Conservation (phyloP, 2,113 vertebrate species). For the Helogale parvula region DNA sequence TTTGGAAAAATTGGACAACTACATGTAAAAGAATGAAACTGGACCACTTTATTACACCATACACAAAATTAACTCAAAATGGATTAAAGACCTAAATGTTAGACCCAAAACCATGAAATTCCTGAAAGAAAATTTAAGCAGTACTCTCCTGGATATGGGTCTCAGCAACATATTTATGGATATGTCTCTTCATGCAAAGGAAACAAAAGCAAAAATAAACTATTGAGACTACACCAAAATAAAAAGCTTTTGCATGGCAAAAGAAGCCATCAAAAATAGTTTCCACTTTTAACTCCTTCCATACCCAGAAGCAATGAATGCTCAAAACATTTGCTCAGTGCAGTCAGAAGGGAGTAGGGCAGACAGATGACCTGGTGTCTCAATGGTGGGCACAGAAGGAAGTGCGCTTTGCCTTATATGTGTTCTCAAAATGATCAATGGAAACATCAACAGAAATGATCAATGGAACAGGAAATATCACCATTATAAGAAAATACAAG, state of each 20-base stretch:
- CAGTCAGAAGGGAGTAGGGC: background rate
- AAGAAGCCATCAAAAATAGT: background rate
- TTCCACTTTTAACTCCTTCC: background rate
- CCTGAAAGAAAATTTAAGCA: background rate
- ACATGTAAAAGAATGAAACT: background rate
- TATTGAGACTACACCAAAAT: background rate
- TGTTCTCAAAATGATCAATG: background rate
- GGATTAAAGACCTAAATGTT: background rate
- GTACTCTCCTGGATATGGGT: background rate
- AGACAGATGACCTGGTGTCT: background rate
- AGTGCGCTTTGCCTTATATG: background rate
- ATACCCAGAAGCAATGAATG: background rate
- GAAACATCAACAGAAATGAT: constrained; percentile 24
- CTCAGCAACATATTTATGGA: background rate
- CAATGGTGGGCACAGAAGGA: background rate
- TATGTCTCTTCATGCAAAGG: background rate
- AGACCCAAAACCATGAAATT: background rate
- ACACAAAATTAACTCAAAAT: background rate
- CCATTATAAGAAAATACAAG: constrained; percentile 17
- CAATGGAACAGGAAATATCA: constrained; percentile 25
- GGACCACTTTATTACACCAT: background rate
- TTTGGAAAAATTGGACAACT: background rate
- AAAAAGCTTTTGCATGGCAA: background rate
- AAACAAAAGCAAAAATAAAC: background rate
- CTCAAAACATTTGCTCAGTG: background rate